Evolutionary conservation across 2,797 vertebrate genomes (phyloP).

Genomic region (Megaceryle alcyon): DNA sequence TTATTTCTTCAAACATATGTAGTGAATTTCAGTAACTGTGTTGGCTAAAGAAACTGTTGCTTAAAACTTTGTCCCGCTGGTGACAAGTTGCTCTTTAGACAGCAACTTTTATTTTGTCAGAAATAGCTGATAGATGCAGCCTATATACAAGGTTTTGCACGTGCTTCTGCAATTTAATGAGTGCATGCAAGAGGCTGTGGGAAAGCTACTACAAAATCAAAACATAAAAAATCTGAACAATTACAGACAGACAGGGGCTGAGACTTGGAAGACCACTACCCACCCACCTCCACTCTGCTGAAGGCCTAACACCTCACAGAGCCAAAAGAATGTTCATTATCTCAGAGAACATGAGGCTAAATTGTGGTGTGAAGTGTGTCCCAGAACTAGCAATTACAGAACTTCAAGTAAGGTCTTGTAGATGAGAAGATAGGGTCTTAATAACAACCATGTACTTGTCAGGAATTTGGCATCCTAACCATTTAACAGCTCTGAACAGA

Average conservation of each 20-base stretch:
- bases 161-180: neutral
- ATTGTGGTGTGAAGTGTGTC: slow-evolving; percentile 13
- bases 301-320: neutral
- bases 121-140: neutral
- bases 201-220: slow-evolving; percentile 46
- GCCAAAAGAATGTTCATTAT: neutral
- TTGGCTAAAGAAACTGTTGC: neutral
- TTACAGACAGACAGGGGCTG: slow-evolving; percentile 19
- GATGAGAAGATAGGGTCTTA: neutral
- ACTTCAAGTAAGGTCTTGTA: neutral
- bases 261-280: slow-evolving; percentile 37
- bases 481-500: neutral
- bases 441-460: neutral
- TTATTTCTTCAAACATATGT: neutral
- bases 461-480: neutral
- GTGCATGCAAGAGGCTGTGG: neutral
- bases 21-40: neutral
- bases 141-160: neutral
- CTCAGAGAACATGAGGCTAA: neutral
- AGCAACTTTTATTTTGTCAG: neutral
- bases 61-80: neutral
- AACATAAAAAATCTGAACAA: slow-evolving; percentile 40
- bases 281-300: slow-evolving; percentile 12
- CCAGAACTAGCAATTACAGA: slow-evolving; percentile 14
- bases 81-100: neutral